phyloP scores from a whole-genome alignment of 2,113 vertebrate genomes.

The Serilophus lunatus region DNA sequence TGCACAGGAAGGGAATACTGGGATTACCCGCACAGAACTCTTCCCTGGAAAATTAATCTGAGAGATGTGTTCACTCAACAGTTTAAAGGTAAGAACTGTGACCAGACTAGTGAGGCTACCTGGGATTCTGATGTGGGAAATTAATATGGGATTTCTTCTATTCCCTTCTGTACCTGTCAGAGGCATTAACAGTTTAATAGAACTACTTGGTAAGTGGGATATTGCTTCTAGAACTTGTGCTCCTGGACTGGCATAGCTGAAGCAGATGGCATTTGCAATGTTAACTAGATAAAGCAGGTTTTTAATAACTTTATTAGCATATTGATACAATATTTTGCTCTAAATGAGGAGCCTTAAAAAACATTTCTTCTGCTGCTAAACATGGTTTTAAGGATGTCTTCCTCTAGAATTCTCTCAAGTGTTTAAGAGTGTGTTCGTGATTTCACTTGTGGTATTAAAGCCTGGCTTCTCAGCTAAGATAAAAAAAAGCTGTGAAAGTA shows the following conservation, averaged over 20 bases:
- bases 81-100: not conserved
- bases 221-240: not conserved
- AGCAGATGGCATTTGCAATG: not conserved
- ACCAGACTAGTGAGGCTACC: not conserved
- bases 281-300: not conserved
- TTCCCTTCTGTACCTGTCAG: not conserved
- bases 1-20: not conserved
- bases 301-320: not conserved
- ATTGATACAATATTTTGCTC: not conserved
- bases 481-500: not conserved
- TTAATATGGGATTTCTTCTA: not conserved
- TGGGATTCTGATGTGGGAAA: not conserved
- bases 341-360: not conserved
- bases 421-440: fast-evolving
- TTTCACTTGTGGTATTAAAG: not conserved
- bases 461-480: not conserved
- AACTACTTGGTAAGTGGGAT: not conserved
- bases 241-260: not conserved
- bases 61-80: not conserved
- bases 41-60: not conserved
- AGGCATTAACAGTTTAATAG: not conserved
- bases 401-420: not conserved
- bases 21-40: not conserved
- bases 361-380: not conserved
- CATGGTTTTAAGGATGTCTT: not conserved